Evolutionary conservation across 2,113 vertebrate species (phyloP), one percentile per base, ranked within the genome.

Genomic region (Amblyornis subalaris): DNA sequence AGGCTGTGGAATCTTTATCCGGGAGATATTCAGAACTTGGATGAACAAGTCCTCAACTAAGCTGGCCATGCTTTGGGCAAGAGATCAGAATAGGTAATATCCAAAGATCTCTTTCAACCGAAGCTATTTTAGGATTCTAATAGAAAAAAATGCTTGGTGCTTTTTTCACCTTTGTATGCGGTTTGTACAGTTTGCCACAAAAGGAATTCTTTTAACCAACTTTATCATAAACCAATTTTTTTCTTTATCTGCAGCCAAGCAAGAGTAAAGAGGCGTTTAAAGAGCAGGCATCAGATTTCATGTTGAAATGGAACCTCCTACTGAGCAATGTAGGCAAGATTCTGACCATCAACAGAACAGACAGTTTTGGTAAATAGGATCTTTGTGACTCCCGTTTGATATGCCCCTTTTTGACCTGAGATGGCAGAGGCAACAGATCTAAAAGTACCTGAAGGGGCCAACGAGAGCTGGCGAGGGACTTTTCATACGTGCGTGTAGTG

Each of bases 271-370:
- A 97, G 55, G 96, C 97, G 16, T 96, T 98, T 40, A 86, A 88
- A 88, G 84, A 79, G 15, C 7, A 95, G 75, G 97, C 97, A 3
- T 87, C 96, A 10, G 86, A 94, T 91, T 98, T 98, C 88, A 97
- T 97, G 90, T 74, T 98, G 66, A 95, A 85, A 47, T 98, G 97
- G 98, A 98, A 96, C 61, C 96, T 97, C 65, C 93, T 98, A 9
- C 88, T 98, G 77, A 97, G 75, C 1, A 33, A 94, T 1, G 82
- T 98, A 76, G 97, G 97, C 96, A 98, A 96, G 94, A 95, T 94
- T 60, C 89, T 98, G 94, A 97, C 97, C 9, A 89, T 98, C 82
- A 95, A 79, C 77, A 86, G 88, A 8, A 84, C 93, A 53, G 84
- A 96, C 2, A 97, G 97, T n/a, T 98, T 98, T 24, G 97, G 98